Evolutionary conservation across 1,140 invertebrate genomes (phyloP), one percentile per base, ranked within the genome.

Genomic region (Idris sp.): DNA sequence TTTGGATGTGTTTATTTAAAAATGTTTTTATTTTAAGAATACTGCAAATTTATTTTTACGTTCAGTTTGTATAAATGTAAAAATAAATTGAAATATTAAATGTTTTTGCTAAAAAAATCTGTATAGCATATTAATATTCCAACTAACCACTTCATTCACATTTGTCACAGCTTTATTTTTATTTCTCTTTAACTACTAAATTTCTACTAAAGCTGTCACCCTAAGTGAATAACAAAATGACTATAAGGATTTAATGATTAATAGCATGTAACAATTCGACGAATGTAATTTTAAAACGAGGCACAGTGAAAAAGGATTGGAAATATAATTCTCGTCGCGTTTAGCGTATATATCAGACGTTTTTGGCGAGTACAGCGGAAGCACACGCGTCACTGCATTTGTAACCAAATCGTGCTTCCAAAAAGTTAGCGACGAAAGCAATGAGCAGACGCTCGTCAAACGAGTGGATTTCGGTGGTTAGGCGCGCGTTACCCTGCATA

Each of bases 391-490:
- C 67, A 33, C 19, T 38, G 53, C 65, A 67, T 76, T 76, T 64
- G 65, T 64, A 69, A 65, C 58, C 44, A 75, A 69, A 69, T 71
- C 53, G 59, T 26, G 65, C 18, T 19, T 53, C 61, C 40, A 67
- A 76, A 72, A 72, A 76, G 67, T 62, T 49, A 10, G 61, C 64
- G 62, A 65, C 48, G 54, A 69, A 67, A 74, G 61, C 61, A 74
- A 78, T 35, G 65, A 76, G 74, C 64, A 68, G 76, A 80, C 77
- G 80, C 59, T 59, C 61, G 64, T 65, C 59, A 53, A 61, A 65
- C 59, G 61, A 64, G 58, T 44, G 61, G 56, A 49, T 72, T 58
- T 72, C 22, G 58, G 74, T 61, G 78, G 73, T 81, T 79, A 67
- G 72, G n/a, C n/a, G 74, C 64, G 49, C 59, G 73, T 72, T 67